Evolutionary conservation across 2,113 vertebrate genomes (phyloP).

Genomic region (Microcebus jonahi): DNA sequence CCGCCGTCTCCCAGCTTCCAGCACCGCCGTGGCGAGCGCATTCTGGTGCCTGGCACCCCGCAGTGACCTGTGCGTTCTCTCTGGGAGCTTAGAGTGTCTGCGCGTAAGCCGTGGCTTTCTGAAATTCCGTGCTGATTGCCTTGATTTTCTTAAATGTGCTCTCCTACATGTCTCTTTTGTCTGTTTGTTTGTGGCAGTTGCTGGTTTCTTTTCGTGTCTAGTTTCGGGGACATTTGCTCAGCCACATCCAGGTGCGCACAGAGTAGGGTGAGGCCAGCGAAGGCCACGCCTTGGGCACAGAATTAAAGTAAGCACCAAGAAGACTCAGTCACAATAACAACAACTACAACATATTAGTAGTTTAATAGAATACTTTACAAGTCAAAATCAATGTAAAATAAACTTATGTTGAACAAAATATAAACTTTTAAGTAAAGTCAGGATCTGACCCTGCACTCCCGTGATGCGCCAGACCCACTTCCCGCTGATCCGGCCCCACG

Average conservation of each 20-base stretch:
- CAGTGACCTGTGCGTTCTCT: background rate
- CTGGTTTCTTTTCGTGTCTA: background rate
- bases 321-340: background rate
- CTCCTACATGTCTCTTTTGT: background rate
- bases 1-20: background rate
- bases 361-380: background rate
- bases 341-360: background rate
- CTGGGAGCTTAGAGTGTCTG: background rate
- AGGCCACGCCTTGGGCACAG: background rate
- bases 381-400: background rate
- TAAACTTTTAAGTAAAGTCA: background rate
- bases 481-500: background rate
- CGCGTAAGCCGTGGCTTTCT: background rate
- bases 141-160: background rate
- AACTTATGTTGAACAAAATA: background rate
- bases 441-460: background rate
- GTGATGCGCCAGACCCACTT: background rate
- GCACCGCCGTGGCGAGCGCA: background rate
- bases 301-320: background rate
- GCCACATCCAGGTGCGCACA: background rate
- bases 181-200: background rate
- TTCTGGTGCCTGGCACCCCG: background rate
- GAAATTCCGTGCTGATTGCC: background rate
- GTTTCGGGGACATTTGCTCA: slow-evolving; percentile 3
- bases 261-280: background rate